These are phyloP conservation scores for Papilio dardanus DNA, from an alignment of 1,140 invertebrate genomes.

Conservation along the genomic window DNA sequence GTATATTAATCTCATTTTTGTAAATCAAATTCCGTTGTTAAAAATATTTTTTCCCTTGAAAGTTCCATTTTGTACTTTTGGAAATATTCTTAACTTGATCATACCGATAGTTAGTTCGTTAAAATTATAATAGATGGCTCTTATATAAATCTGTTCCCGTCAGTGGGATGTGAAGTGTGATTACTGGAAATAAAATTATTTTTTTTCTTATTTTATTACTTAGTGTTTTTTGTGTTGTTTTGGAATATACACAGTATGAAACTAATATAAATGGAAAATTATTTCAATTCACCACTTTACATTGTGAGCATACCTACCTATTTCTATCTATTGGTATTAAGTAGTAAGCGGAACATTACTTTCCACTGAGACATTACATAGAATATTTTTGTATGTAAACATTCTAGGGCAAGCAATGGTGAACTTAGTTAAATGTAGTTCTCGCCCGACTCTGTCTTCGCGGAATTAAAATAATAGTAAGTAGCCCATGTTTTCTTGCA, in stretches of 20 bases:
- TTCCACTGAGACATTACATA: background rate
- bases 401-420: background rate
- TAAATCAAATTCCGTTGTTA: too few relatives aligned
- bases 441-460: too few relatives aligned
- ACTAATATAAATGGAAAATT: background rate
- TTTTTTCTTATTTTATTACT: background rate
- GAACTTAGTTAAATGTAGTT: too few relatives aligned
- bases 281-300: background rate
- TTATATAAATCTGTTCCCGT: background rate
- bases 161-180: background rate
- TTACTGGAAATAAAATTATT: background rate
- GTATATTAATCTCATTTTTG: too few relatives aligned
- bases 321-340: background rate
- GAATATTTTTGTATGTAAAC: background rate
- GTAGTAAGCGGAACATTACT: background rate
- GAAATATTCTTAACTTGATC: background rate
- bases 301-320: background rate
- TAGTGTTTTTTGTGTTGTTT: background rate
- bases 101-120: background rate
- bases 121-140: slow-evolving; percentile 9
- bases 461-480: too few relatives aligned
- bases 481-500: too few relatives aligned
- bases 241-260: background rate
- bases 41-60: background rate
- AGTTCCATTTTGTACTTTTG: background rate